phyloP scores from a whole-genome alignment of 2,797 vertebrate genomes.

The Danio jaintianensis region DNA sequence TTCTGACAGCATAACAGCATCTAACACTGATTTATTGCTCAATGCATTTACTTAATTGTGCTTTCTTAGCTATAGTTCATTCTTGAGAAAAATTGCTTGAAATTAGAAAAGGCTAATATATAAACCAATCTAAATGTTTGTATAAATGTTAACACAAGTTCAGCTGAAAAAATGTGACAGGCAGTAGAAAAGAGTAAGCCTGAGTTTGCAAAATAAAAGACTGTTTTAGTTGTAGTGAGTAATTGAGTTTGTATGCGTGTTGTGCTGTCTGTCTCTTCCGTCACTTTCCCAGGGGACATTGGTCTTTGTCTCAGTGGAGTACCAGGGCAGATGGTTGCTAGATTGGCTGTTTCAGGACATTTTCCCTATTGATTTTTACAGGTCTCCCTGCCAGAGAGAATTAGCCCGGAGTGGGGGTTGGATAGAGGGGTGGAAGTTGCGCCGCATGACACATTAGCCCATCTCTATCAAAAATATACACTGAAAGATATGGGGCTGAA shows the following conservation, averaged over 20 bases:
- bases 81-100: not conserved
- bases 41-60: not conserved
- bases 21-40: not conserved
- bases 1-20: not conserved
- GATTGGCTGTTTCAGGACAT: constrained; percentile 79
- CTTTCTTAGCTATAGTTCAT: not conserved
- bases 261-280: constrained; percentile 57
- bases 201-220: constrained; percentile 48
- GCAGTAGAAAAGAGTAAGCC: constrained; percentile 24
- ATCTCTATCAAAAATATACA: constrained; percentile 45
- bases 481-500: constrained; percentile 53
- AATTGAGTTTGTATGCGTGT: constrained; percentile 69
- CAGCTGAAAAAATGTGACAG: constrained; percentile 44
- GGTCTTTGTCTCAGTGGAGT: constrained; percentile 71
- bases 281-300: constrained; percentile 62
- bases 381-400: constrained; percentile 73
- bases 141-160: constrained; percentile 45
- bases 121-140: constrained; percentile 40
- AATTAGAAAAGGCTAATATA: not conserved
- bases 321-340: constrained; percentile 77
- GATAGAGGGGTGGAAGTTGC: constrained; percentile 24
- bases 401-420: constrained; percentile 63
- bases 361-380: constrained; percentile 81
- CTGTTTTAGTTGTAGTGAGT: constrained; percentile 57
- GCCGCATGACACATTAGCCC: constrained; percentile 18